Evolutionary conservation across 2,888 invertebrate species (phyloP).

Genomic region (Cerastis leucographa): DNA sequence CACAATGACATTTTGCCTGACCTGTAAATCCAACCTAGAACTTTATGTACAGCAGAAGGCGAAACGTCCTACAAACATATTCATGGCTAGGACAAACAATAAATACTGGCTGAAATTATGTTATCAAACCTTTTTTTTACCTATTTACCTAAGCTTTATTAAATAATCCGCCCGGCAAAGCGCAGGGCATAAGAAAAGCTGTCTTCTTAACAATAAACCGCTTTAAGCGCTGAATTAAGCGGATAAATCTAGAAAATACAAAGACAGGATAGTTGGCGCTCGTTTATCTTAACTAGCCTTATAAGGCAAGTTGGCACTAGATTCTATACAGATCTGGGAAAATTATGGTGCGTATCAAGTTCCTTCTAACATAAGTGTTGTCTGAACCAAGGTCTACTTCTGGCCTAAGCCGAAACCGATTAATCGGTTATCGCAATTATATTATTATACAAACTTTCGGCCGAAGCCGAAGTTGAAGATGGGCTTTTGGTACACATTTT

Average conservation of each 20-base stretch:
- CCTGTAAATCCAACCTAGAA: neutral
- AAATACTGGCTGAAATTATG: neutral
- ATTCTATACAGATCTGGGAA: slow-evolving; percentile 55
- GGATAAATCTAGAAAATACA: slow-evolving; percentile 47
- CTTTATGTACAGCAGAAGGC: neutral
- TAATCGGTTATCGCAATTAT: too few species aligned
- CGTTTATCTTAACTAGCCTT: slow-evolving; percentile 57
- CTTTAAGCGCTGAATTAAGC: slow-evolving; percentile 29
- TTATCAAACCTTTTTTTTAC: neutral
- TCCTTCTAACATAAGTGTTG: slow-evolving; percentile 43
- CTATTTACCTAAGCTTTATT: neutral
- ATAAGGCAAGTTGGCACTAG: slow-evolving; percentile 40
- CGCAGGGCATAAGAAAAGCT: neutral
- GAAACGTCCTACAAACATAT: neutral
- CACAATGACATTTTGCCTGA: neutral
- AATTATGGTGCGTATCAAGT: slow-evolving; percentile 60
- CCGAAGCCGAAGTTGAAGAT: too few species aligned
- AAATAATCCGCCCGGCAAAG: neutral
- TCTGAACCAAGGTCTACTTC: neutral
- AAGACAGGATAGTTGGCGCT: slow-evolving; percentile 40
- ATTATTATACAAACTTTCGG: neutral
- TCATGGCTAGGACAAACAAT: neutral
- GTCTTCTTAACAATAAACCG: slow-evolving; percentile 35
- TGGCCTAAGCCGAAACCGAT: neutral
- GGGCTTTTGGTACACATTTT: too few species aligned